Conservation (phyloP, 2,888 invertebrate species). For the Julus scandinavius region DNA sequence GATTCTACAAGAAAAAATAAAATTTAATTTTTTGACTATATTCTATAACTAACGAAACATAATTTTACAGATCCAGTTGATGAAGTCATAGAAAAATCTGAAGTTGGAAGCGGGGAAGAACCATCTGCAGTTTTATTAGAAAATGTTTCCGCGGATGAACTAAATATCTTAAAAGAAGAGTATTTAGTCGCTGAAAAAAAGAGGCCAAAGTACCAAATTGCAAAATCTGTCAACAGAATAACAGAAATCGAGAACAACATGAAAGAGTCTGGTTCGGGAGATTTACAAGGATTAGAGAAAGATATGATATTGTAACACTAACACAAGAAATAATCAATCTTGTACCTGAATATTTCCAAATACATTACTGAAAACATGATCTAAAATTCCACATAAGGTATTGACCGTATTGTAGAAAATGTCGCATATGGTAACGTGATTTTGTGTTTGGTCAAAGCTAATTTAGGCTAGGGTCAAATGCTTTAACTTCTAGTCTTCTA, state of each 20-base stretch:
- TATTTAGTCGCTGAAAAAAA: neutral
- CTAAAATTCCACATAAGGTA: no score
- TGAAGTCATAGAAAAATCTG: neutral
- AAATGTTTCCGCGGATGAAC: neutral
- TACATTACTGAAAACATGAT: no score
- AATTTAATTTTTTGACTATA: neutral
- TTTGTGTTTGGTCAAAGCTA: no score
- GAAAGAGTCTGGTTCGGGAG: neutral
- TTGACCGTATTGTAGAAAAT: neutral
- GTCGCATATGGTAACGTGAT: neutral
- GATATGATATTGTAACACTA: neutral
- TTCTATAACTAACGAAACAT: neutral
- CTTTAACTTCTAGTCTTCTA: neutral
- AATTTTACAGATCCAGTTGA: neutral
- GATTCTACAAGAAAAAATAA: no score
- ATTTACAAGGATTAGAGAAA: neutral
- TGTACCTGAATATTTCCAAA: no score
- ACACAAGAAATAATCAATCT: neutral
- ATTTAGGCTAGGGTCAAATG: neutral
- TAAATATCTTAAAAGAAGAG: neutral
- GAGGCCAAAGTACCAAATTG: neutral
- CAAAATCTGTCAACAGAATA: neutral
- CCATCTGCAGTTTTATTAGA: neutral
- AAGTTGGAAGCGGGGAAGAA: constrained; percentile 1
- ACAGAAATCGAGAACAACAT: neutral